Conservation (phyloP, 2,797 vertebrate species). For the Trachurus trachurus region DNA sequence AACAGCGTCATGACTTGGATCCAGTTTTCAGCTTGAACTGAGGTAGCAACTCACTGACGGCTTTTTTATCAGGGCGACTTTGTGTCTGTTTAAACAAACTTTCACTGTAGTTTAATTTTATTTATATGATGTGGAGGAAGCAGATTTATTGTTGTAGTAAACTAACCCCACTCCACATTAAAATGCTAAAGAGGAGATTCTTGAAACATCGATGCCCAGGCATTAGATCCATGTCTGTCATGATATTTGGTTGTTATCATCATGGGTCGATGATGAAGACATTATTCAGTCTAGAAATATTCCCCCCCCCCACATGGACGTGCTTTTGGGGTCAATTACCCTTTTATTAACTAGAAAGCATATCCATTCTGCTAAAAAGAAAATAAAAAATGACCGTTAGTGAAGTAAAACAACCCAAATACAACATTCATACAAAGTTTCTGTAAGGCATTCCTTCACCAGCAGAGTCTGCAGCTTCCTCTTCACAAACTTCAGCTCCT, state of each 20-base stretch:
- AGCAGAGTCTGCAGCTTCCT: conserved; percentile 57
- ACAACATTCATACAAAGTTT: conserved; percentile 76
- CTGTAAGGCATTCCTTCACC: conserved; percentile 84
- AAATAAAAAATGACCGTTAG: conserved; percentile 58
- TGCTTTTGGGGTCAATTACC: conserved; percentile 52
- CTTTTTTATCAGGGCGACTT: conserved; percentile 8
- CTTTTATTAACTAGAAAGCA: conserved; percentile 63
- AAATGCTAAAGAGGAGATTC: conserved; percentile 2
- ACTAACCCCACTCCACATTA: background rate
- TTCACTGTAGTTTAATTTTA: background rate
- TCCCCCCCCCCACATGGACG: conserved; percentile 32
- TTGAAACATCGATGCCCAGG: background rate
- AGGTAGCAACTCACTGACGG: conserved; percentile 58
- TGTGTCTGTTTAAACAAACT: background rate
- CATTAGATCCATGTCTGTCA: background rate
- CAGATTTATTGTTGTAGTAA: background rate
- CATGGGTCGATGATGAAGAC: conserved; percentile 34
- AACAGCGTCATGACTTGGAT: conserved; percentile 33
- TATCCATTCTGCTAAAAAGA: conserved; percentile 38
- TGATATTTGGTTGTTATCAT: conserved; percentile 22
- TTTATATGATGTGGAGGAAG: background rate
- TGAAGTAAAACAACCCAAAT: conserved; percentile 60
- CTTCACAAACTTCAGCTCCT: conserved; percentile 39
- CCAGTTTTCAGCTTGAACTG: conserved; percentile 59
- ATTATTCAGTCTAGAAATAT: conserved; percentile 52